phyloP scores from a whole-genome alignment of 2,888 invertebrate species.

The Dolichopus griseipennis region DNA sequence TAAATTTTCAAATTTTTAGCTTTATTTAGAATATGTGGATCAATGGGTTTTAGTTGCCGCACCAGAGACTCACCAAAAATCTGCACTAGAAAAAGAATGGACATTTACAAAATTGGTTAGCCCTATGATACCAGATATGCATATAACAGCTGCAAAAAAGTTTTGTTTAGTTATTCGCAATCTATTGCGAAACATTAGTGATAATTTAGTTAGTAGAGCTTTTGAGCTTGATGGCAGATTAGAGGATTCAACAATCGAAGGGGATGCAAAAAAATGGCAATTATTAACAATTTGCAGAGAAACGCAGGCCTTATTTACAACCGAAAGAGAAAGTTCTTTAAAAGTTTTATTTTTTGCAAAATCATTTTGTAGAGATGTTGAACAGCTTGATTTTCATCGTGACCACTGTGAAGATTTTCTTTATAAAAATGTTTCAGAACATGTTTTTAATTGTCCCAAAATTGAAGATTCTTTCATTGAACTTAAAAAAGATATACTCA shows the following conservation, averaged over 20 bases:
- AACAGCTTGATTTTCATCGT: slow-evolving; percentile 45
- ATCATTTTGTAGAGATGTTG: slow-evolving; percentile 59
- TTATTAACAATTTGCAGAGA: slow-evolving; percentile 57
- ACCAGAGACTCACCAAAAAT: slow-evolving; percentile 51
- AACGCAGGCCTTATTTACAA: slow-evolving; percentile 68
- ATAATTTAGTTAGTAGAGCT: slow-evolving; percentile 43
- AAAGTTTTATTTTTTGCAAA: slow-evolving; percentile 77
- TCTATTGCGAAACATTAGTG: slow-evolving; percentile 45
- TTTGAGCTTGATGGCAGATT: slow-evolving; percentile 41
- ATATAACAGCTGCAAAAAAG: slow-evolving; percentile 61
- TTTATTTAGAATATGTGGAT: slow-evolving; percentile 79
- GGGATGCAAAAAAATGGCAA: slow-evolving; percentile 36
- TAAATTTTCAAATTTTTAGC: slow-evolving; percentile 38
- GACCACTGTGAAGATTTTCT: slow-evolving; percentile 41
- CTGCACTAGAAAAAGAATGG: slow-evolving; percentile 80
- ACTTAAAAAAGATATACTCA: slow-evolving; percentile 46
- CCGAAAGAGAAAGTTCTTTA: slow-evolving; percentile 67
- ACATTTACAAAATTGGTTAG: slow-evolving; percentile 71
- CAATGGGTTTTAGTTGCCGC: slow-evolving; percentile 61
- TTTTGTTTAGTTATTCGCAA: slow-evolving; percentile 53
- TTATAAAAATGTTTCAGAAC: slow-evolving; percentile 35
- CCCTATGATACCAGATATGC: slow-evolving; percentile 66
- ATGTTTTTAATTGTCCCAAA: slow-evolving; percentile 47
- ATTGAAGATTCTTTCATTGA: slow-evolving; percentile 54
- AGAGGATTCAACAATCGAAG: slow-evolving; percentile 32